Evolutionary conservation across 1,140 invertebrate species (phyloP).

Genomic region (Drosophila repletoides): DNA sequence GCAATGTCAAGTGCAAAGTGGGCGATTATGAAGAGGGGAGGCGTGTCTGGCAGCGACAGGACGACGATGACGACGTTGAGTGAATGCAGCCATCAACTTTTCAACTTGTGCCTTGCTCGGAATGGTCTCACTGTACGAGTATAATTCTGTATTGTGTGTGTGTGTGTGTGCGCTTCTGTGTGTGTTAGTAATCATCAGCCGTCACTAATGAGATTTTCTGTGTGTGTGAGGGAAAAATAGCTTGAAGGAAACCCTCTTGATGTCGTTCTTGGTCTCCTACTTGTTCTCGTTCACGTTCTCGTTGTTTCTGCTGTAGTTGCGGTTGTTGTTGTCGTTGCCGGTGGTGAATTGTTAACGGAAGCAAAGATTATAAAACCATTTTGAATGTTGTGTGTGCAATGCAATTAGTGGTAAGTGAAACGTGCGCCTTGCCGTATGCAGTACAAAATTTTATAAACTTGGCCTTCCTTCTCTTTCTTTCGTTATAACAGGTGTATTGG

Average conservation of each 20-base stretch:
- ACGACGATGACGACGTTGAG: slow-evolving; percentile 42
- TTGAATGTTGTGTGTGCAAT: slow-evolving; percentile 54
- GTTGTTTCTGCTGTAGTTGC: neutral
- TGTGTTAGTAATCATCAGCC: slow-evolving; percentile 44
- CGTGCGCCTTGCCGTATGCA: slow-evolving; percentile 26
- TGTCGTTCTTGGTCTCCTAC: neutral
- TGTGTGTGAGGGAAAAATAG: slow-evolving; percentile 7
- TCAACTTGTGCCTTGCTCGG: slow-evolving; percentile 36
- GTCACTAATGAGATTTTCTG: slow-evolving; percentile 58
- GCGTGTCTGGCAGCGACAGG: slow-evolving; percentile 56
- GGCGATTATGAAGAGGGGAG: neutral
- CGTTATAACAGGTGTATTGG: too few species aligned
- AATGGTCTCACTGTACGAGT: slow-evolving; percentile 4
- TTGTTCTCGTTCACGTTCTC: too few species aligned
- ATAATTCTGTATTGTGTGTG: slow-evolving; percentile 12
- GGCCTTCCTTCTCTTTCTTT: slow-evolving; percentile 1
- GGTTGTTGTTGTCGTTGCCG: slow-evolving; percentile 18
- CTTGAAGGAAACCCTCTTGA: slow-evolving; percentile 25
- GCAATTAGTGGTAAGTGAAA: slow-evolving; percentile 57
- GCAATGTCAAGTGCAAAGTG: slow-evolving; percentile 12
- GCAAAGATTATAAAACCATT: slow-evolving; percentile 73
- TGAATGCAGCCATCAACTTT: slow-evolving; percentile 61
- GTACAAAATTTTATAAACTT: slow-evolving; percentile 31
- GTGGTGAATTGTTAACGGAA: slow-evolving; percentile 64
- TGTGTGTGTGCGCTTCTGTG: slow-evolving; percentile 27